Conservation (phyloP, 2,888 invertebrate species). For the Hemaris fuciformis region DNA sequence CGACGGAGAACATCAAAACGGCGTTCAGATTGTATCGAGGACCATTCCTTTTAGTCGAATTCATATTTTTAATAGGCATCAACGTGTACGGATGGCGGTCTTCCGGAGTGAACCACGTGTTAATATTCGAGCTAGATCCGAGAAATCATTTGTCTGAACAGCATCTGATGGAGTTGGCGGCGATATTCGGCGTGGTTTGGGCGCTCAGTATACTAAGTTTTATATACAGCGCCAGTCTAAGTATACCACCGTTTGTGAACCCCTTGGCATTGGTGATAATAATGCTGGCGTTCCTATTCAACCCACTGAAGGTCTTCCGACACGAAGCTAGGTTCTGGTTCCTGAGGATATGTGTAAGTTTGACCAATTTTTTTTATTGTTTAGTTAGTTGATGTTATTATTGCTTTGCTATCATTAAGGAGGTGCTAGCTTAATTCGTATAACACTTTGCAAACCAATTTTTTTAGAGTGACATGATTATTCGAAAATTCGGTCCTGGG, state of each 20-base stretch:
- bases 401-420: too few relatives aligned
- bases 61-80: constrained; percentile 96
- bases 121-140: constrained; percentile 98
- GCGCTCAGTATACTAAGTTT: constrained; percentile 93
- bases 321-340: constrained; percentile 98
- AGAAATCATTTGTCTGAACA: constrained; percentile 96
- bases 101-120: constrained; percentile 98
- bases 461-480: too few relatives aligned
- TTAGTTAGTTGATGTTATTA: background rate
- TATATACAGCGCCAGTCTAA: constrained; percentile 88
- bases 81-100: constrained; percentile 99
- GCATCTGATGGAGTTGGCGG: constrained; percentile 96
- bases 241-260: constrained; percentile 95
- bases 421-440: too few relatives aligned
- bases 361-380: constrained; percentile 14
- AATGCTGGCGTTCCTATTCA: constrained; percentile 92
- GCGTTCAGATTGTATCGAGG: constrained; percentile 96
- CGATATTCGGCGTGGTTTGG: constrained; percentile 97
- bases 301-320: constrained; percentile 95
- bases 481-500: too few relatives aligned
- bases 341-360: constrained; percentile 90
- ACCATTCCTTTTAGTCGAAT: constrained; percentile 94
- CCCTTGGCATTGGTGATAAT: constrained; percentile 92
- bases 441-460: too few relatives aligned
- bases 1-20: constrained; percentile 88